Percentiles rank a stretch among this genome's conserved stretches.
Conservation (phyloP, 2,113 vertebrate species). For the Malurus elegans region DNA sequence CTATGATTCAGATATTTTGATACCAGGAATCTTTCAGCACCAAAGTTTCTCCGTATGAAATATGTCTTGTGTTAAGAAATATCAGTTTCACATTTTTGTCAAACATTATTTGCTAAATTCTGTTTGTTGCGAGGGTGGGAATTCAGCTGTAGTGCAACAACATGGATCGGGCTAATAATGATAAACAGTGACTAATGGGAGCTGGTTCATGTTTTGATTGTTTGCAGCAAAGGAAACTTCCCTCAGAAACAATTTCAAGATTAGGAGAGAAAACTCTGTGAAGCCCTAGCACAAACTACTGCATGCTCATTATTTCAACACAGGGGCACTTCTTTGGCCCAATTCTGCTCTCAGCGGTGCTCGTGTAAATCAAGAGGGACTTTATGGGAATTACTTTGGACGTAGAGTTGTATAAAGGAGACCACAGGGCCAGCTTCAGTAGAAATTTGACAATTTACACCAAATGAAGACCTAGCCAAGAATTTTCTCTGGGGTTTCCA, state of each 20-base stretch:
- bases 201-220: not conserved
- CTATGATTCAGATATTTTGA: conserved; percentile 40
- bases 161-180: not conserved
- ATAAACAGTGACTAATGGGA: conserved; percentile 40
- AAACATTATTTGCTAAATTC: conserved; percentile 65
- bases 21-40: conserved; percentile 38
- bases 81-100: conserved; percentile 70
- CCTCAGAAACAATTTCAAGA: conserved; percentile 47
- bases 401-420: conserved; percentile 33
- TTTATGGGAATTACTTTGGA: conserved; percentile 57
- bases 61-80: conserved; percentile 74
- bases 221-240: conserved; percentile 26
- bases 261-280: conserved; percentile 12
- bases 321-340: conserved; percentile 31
- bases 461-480: conserved; percentile 27
- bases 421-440: conserved; percentile 23
- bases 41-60: conserved; percentile 55
- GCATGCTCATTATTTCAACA: conserved; percentile 19
- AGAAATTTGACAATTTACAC: conserved; percentile 44
- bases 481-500: conserved; percentile 26
- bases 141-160: conserved; percentile 55
- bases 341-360: not conserved
- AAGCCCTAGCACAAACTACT: conserved; percentile 40
- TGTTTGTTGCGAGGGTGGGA: conserved; percentile 62
- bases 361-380: conserved; percentile 39